Conservation (phyloP, 2,113 vertebrate genomes). For the Planiliza haematocheilus region DNA sequence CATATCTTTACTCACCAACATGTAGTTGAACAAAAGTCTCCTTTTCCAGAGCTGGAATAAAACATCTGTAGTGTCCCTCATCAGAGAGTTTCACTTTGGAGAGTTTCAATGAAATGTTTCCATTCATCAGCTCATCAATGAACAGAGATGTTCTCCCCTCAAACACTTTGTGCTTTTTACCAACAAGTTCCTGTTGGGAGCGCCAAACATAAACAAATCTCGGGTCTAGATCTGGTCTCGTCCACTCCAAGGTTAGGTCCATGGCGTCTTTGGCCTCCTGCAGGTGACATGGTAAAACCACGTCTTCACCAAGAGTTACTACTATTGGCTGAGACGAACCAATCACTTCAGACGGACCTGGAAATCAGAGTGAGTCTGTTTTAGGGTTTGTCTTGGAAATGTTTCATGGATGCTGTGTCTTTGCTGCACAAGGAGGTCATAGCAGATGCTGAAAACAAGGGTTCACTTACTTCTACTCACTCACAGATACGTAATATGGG, state of each 20-base stretch:
- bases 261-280: background rate
- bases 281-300: background rate
- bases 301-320: background rate
- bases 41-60: background rate
- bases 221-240: background rate
- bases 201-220: background rate
- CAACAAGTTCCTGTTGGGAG: rapidly evolving
- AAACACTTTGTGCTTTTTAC: background rate
- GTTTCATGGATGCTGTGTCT: too few species aligned
- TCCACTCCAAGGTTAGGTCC: constrained; percentile 2
- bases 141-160: constrained; percentile 9
- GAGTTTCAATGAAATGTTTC: constrained; percentile 19
- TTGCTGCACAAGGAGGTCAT: too few species aligned
- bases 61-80: rapidly evolving
- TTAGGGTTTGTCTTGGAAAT: background rate
- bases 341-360: background rate
- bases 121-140: background rate
- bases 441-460: too few species aligned
- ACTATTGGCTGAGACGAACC: background rate
- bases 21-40: rapidly evolving
- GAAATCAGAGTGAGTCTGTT: rapidly evolving
- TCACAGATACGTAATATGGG: too few species aligned
- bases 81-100: background rate
- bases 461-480: too few species aligned
- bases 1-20: background rate